Base-by-base conservation (phyloP, 2,113 vertebrate genomes). In the Chloropsis cyanopogon region DNA sequence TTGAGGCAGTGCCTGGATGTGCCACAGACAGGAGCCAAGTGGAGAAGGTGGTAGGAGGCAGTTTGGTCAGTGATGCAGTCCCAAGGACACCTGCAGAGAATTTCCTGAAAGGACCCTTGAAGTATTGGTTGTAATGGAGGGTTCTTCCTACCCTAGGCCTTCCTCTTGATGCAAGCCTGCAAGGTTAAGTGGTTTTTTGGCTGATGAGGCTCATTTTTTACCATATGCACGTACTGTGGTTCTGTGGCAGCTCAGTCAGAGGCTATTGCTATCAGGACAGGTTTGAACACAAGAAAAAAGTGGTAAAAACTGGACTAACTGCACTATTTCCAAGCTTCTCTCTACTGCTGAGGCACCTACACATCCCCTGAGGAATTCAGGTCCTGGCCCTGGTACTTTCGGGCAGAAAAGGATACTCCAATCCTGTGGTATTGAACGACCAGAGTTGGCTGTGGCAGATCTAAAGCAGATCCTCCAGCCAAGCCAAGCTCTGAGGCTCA, bases 151-250 rank as follows among this genome's bases (percentile, higher is more conserved):
- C 35, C 35, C 25, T 63, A 79, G 47, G 44, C 78, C 53, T 6
- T 72, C 25, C 44, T 46, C 39, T 60, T 61, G 13, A 44, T 35
- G 6, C 46, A 52, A 31, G 20, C 15, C 63, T 72, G 9, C 21
- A 63, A 46, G 29, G 12, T 16, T 46, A 69, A 17, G 10, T 54
- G 5, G 0, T 44, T 66, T 69, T 37, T 57, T 4, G 14, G 28
- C n/a, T 61, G 47, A 37, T 46, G 12, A 66, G 28, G n/a, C 5
- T 78, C 12, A 13, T 75, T 86, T 91, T 82, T 33, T 47, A n/a
- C 18, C 71, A 37, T 5, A 9, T n/a, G 15, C 6, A 42, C 0
- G 0, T 49, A 19, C 13, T 60, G 49, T 72, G 23, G 41, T 33
- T 90, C 29, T 75, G 4, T 60, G 35, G 35, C 39, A 63, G 39